Evolutionary conservation across 64 coral and sea anemone genomes (phyloP).

Genomic region (Stichodactyla mertensii): DNA sequence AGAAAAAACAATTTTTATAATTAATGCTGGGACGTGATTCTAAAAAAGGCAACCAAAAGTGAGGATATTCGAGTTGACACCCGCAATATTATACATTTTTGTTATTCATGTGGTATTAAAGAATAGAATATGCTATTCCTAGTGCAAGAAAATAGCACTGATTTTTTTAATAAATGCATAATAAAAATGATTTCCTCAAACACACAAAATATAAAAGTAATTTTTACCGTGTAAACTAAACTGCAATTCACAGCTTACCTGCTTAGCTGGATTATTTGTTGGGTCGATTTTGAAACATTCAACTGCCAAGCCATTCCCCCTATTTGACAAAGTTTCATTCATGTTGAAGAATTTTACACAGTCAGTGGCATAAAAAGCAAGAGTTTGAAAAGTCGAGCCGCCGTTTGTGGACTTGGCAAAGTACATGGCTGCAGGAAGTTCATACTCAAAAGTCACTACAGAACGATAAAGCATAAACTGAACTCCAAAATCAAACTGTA

Average conservation of each 20-base stretch:
- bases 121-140: too few relatives aligned
- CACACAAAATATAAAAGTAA: neutral
- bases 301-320: conserved; percentile 13
- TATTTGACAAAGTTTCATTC: conserved; percentile 10
- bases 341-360: conserved; percentile 41
- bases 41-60: too few relatives aligned
- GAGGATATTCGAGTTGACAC: too few relatives aligned
- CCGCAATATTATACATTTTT: too few relatives aligned
- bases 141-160: neutral
- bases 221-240: neutral
- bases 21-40: neutral
- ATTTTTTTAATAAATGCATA: neutral
- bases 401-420: conserved; percentile 43
- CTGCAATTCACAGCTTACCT: conserved; percentile 21
- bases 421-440: conserved; percentile 51
- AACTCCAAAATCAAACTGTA: conserved; percentile 32
- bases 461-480: conserved; percentile 36
- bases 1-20: neutral
- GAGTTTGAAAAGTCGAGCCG: conserved; percentile 8
- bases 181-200: neutral
- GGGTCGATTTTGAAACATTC: conserved; percentile 49
- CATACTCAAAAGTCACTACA: conserved; percentile 32
- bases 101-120: too few relatives aligned
- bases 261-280: neutral
- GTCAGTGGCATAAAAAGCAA: conserved; percentile 43